Base-by-base conservation (phyloP, 2,888 invertebrate genomes). In the Clistopyga incitator region DNA sequence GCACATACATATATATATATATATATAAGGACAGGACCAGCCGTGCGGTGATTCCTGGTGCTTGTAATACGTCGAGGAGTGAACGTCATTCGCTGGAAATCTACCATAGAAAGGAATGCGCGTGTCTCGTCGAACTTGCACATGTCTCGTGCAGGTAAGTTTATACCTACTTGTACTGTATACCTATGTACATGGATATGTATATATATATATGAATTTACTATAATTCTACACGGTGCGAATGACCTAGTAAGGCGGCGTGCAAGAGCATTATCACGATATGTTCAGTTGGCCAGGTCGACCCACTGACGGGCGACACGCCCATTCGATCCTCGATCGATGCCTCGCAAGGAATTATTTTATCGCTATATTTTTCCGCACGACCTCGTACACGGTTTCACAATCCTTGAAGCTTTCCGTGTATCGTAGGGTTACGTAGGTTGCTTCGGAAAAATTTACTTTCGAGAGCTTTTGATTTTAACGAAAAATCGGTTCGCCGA, bases 231-330 rank as follows among this genome's bases (percentile, higher is more conserved):
- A 79, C 75, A 84, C 86, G 87, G 86, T 86, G 87, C 79, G 72
- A 86, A 81, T 88, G 90, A 90, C 90, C 90, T 87, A 89, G 90
- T 90, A 90, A 90, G 88, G 90, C 38, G 70, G 38, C 50, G 20
- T 50, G 68, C 20, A 38, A 65, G 64, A 67, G 67, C 88, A 87
- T 90, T 89, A 89, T 89, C 90, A 87, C 86, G 88, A 89, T 88
- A 87, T 85, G 87, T 87, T 87, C 84, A 85, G 81, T 83, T 84
- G 86, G 86, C 64, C 88, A 82, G 86, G 86, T 65, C 87, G 89
- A 89, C 89, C 88, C 87, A 90, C 88, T 90, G 88, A 87, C 88
- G 88, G 54, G 70, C 85, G 90, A 87, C 88, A 90, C 90, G 87
- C 88, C 88, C 88, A 87, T 76, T 85, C 15, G 70, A 70, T 70